Evolutionary conservation across 2,113 vertebrate species (phyloP).

Genomic region (Prunella fulvescens): DNA sequence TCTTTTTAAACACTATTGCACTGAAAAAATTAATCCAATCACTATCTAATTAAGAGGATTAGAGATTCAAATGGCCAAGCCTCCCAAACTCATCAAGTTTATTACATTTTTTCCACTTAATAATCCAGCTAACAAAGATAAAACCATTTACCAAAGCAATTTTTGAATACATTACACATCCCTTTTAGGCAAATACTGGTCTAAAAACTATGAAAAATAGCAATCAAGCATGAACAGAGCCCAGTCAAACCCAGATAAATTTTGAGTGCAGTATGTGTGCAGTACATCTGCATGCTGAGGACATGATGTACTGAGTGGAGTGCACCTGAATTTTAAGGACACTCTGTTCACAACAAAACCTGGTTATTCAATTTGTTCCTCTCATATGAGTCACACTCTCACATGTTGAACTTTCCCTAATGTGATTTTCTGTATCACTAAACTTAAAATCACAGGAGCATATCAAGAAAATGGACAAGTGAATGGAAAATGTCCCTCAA

Average conservation of each 20-base stretch:
- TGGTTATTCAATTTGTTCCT: not conserved
- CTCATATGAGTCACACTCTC: not conserved
- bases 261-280: not conserved
- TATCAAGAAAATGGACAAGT: not conserved
- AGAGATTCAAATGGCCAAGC: constrained; percentile 27
- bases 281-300: not conserved
- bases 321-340: not conserved
- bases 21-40: constrained; percentile 41
- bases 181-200: not conserved
- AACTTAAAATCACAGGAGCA: not conserved
- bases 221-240: not conserved
- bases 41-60: constrained; percentile 52
- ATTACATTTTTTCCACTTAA: constrained; percentile 44
- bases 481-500: not conserved
- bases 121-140: constrained; percentile 48
- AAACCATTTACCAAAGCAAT: constrained; percentile 30
- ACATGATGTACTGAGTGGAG: not conserved
- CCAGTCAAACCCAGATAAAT: not conserved
- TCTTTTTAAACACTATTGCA: not conserved
- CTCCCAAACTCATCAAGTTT: constrained; percentile 43
- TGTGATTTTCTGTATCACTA: not conserved
- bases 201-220: not conserved
- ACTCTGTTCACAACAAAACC: not conserved
- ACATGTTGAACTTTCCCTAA: not conserved
- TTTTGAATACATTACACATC: constrained; percentile 11